Evolutionary conservation across 2,113 vertebrate species (phyloP), one percentile per base, ranked within the genome.

Genomic region (Chloroceryle aenea): DNA sequence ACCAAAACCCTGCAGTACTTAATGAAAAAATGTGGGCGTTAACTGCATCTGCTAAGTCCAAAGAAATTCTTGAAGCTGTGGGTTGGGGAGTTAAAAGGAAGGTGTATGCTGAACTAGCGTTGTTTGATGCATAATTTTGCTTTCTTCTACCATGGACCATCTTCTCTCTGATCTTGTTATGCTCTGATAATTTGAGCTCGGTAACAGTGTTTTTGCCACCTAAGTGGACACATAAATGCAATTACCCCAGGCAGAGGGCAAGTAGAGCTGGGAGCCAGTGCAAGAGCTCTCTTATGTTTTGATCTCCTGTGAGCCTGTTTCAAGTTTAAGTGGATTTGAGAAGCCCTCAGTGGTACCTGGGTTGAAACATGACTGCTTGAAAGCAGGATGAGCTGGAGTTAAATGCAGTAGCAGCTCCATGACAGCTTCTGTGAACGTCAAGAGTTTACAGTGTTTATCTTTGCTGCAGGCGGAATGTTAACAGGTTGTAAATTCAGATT

Each of bases 401-500:
- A 25, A 80, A 62, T 14, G 53, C 56, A 56, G 63, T 80, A 92
- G 74, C 67, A 91, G 77, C 88, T 89, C 77, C 0, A 7, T 64
- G 87, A 38, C 87, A 91, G 86, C 75, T 92, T 93, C 93, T 64
- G 63, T 80, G 94, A 48, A 14, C 3, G 1, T 68, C 78, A 68
- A 61, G 86, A 78, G 64, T 66, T 77, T 66, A 59, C 94, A 76
- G 86, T 36, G 85, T 94, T 97, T 91, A 9, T 94, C 88, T 97
- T 84, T 63, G 91, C 90, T 95, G 82, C 30, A 96, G 89, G 91
- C 93, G 85, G 42, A 79, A 40, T 77, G 88, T 87, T 96, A 90
- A 77, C 85, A 95, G 89, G 61, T 84, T 94, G 90, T 92, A 96
- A 96, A 97, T 94, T 94, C 72, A 96, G 66, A 74, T 19, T 80